Percentiles rank a stretch among this genome's conserved stretches.
phyloP scores from a whole-genome alignment of 2,113 vertebrate genomes.

The Peucedramus taeniatus region DNA sequence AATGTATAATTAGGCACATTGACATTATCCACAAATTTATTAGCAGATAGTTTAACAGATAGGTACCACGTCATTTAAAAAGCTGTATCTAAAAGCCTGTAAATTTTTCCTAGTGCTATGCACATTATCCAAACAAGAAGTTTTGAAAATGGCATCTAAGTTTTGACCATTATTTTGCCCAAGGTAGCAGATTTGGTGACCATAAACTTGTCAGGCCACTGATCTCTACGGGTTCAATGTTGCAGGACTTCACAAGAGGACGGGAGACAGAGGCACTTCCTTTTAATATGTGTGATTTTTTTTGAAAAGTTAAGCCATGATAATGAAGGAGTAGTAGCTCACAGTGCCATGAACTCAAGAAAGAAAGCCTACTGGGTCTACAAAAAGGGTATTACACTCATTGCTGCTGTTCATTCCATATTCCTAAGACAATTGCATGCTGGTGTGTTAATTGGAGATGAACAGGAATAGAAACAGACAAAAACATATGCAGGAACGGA shows the following conservation, averaged over 20 bases:
- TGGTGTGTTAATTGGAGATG: background rate
- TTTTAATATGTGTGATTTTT: background rate
- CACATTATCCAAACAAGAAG: accelerated
- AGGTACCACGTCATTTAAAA: background rate
- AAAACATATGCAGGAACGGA: background rate
- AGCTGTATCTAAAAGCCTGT: background rate
- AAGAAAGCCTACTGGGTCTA: background rate
- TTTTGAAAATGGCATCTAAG: background rate
- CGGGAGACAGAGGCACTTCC: background rate
- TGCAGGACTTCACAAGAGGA: background rate
- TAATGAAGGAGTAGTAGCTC: background rate
- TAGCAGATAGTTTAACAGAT: background rate
- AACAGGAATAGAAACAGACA: background rate
- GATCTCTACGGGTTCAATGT: background rate
- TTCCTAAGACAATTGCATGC: background rate
- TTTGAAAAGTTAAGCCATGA: background rate
- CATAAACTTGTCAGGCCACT: background rate
- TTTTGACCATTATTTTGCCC: background rate
- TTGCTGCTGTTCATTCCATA: background rate
- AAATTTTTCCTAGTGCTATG: background rate
- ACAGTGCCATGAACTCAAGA: background rate
- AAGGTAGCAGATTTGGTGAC: background rate
- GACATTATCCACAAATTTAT: background rate
- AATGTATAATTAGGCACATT: background rate
- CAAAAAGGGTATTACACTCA: background rate